phyloP scores from a whole-genome alignment of 2,888 invertebrate species.

The Panzeria rudis region DNA sequence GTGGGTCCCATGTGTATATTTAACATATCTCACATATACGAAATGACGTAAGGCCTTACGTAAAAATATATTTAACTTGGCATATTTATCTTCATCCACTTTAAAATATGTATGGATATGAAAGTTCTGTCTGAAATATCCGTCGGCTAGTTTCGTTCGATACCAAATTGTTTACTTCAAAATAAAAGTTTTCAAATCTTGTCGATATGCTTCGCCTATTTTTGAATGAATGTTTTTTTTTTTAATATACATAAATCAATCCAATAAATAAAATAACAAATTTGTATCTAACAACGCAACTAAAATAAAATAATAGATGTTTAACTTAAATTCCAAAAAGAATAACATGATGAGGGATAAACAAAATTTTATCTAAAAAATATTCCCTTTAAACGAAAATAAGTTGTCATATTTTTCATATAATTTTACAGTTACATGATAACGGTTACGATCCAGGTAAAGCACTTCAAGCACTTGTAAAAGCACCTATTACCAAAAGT shows the following conservation, averaged over 20 bases:
- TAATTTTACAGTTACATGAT: constrained; percentile 90
- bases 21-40: no score
- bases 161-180: neutral
- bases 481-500: constrained; percentile 98
- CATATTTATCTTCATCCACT: no score
- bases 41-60: no score
- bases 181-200: neutral
- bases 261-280: neutral
- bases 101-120: neutral
- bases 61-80: no score
- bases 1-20: no score
- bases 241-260: neutral
- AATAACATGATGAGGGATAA: constrained; percentile 22
- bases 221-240: neutral
- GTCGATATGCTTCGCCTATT: neutral
- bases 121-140: no score
- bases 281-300: neutral
- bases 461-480: constrained; percentile 97
- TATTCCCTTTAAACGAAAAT: neutral
- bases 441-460: constrained; percentile 98
- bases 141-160: neutral
- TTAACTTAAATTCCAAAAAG: neutral
- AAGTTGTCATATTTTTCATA: neutral
- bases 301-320: neutral
- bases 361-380: neutral